phyloP scores from a whole-genome alignment of 2,888 invertebrate species.

The Tiphia femorata region DNA sequence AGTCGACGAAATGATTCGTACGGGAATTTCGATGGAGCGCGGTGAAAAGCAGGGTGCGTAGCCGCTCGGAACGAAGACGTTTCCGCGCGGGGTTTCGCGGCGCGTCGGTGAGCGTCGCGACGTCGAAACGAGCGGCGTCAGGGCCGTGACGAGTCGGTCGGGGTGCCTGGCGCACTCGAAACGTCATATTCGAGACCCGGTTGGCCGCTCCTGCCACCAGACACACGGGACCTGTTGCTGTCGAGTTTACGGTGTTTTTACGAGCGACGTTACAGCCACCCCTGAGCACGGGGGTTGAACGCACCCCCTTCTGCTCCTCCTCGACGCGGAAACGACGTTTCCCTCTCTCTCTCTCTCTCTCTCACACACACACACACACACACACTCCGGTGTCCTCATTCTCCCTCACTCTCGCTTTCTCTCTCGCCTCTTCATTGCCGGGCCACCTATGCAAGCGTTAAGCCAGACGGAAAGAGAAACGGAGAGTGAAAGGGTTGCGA shows the following conservation, averaged over 20 bases:
- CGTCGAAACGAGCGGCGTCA: conserved; percentile 5
- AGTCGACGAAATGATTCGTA: too few relatives aligned
- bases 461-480: conserved; percentile 7
- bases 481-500: conserved; percentile 22
- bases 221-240: conserved; percentile 69
- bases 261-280: conserved; percentile 67
- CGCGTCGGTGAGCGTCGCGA: not conserved
- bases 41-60: too few relatives aligned
- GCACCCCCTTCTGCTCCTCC: conserved; percentile 39
- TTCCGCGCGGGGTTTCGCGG: too few relatives aligned
- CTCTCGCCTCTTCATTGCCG: conserved; percentile 30
- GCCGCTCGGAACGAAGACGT: too few relatives aligned
- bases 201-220: conserved; percentile 46
- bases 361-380: conserved; percentile 14
- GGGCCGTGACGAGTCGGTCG: conserved; percentile 27
- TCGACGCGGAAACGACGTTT: conserved; percentile 46
- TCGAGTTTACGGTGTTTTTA: conserved; percentile 70
- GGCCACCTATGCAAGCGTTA: conserved; percentile 36
- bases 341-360: conserved; percentile 46
- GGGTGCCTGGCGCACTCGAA: conserved; percentile 39
- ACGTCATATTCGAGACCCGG: conserved; percentile 60
- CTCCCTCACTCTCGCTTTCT: conserved; percentile 12
- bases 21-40: too few relatives aligned
- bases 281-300: conserved; percentile 61
- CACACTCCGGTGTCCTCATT: not conserved